Percentiles rank a stretch among this genome's conserved stretches.
These are phyloP conservation scores for Eilema sororculum DNA, from an alignment of 2,888 invertebrate genomes.

Conservation along the genomic window DNA sequence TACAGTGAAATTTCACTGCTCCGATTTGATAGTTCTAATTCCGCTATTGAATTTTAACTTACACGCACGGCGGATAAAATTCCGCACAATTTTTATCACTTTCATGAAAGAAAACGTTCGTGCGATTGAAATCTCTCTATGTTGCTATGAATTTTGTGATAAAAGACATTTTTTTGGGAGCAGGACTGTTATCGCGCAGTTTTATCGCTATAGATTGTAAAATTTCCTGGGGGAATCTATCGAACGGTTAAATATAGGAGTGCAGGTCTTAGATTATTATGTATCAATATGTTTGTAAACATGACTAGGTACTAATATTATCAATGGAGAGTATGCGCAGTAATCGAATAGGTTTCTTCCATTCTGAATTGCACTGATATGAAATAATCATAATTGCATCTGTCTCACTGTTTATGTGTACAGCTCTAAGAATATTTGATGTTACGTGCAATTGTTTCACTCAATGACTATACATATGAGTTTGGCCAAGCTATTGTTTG, in stretches of 20 bases:
- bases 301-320: conserved; percentile 22
- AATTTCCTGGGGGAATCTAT: background rate
- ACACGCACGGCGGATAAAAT: background rate
- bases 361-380: conserved; percentile 44
- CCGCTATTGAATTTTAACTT: background rate
- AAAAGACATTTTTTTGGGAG: background rate
- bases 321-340: conserved; percentile 13
- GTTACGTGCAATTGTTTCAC: background rate
- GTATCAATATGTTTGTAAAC: conserved; percentile 19
- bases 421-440: background rate
- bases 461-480: background rate
- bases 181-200: background rate
- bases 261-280: background rate
- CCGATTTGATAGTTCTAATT: background rate
- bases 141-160: background rate
- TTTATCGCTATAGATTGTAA: background rate
- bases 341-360: conserved; percentile 56
- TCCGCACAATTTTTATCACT: background rate
- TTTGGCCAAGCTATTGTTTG: background rate
- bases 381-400: conserved; percentile 21
- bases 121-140: background rate
- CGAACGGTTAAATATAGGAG: background rate
- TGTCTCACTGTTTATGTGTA: background rate
- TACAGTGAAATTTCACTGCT: background rate
- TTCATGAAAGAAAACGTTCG: background rate